Conservation (phyloP, 2,888 invertebrate species). For the Netelia inedita region DNA sequence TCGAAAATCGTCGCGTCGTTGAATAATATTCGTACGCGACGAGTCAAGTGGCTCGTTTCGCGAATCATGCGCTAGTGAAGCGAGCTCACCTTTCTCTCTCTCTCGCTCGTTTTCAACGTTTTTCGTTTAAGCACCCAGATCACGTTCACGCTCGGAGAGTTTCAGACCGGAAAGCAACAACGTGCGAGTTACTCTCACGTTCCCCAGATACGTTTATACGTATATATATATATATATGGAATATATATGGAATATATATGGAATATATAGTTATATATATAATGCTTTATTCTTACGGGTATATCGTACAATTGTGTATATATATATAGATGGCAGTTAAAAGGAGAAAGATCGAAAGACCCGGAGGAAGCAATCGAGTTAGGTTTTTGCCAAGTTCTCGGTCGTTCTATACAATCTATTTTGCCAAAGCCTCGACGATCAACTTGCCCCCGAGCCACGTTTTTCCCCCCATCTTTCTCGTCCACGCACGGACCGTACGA, state of each 20-base stretch:
- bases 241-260: not conserved
- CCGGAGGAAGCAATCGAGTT: slow-evolving; percentile 28
- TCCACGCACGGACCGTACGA: slow-evolving; percentile 15
- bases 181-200: slow-evolving; percentile 30
- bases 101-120: not conserved
- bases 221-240: not conserved
- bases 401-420: slow-evolving; percentile 45
- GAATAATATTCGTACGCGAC: not conserved
- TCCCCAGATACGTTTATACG: slow-evolving; percentile 6
- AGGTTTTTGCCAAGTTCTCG: slow-evolving; percentile 15
- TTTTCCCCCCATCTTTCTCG: not conserved
- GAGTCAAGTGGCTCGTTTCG: slow-evolving; percentile 8
- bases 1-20: not conserved
- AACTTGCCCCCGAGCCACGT: not conserved
- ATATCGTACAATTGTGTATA: too few relatives aligned
- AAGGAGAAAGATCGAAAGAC: slow-evolving; percentile 38
- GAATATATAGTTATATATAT: not conserved
- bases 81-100: slow-evolving; percentile 2
- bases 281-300: too few relatives aligned
- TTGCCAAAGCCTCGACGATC: slow-evolving; percentile 37
- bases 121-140: slow-evolving; percentile 23
- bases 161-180: slow-evolving; percentile 38
- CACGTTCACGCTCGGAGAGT: slow-evolving; percentile 40
- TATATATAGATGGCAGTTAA: not conserved
- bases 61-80: slow-evolving; percentile 20